Conservation (phyloP, 2,113 vertebrate species). For the Ptychochromis oligacanthus region DNA sequence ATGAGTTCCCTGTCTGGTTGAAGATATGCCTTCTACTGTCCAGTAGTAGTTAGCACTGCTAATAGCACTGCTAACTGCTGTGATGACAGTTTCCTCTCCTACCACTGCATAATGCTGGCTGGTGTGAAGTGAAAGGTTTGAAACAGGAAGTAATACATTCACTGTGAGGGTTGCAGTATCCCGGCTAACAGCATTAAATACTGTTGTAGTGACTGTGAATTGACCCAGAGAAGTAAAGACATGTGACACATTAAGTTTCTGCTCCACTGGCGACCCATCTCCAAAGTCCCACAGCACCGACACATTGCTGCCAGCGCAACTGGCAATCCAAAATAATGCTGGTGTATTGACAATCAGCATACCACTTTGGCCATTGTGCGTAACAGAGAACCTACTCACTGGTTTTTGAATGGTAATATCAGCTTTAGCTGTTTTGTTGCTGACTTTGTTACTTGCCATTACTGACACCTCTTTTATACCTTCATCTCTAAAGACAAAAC, state of each 20-base stretch:
- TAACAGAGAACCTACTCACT: conserved; percentile 61
- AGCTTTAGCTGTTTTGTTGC: conserved; percentile 59
- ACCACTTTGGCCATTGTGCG: conserved; percentile 37
- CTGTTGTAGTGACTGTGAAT: conserved; percentile 68
- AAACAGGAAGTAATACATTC: conserved; percentile 68
- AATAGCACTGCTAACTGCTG: conserved; percentile 58
- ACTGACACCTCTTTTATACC: conserved; percentile 73
- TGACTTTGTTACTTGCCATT: conserved; percentile 72
- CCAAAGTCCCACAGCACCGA: conserved; percentile 82
- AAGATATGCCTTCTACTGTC: conserved; percentile 62
- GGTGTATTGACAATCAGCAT: conserved; percentile 60
- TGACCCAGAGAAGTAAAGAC: conserved; percentile 68
- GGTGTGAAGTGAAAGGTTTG: conserved; percentile 61
- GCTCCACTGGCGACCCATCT: conserved; percentile 63
- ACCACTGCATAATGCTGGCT: conserved; percentile 51
- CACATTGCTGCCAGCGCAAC: conserved; percentile 62
- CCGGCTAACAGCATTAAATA: conserved; percentile 75
- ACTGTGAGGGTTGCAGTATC: conserved; percentile 52
- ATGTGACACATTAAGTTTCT: conserved; percentile 66
- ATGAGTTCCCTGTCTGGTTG: conserved; percentile 48
- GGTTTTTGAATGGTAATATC: conserved; percentile 68
- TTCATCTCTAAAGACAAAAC: conserved; percentile 74
- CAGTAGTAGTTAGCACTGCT: conserved; percentile 72
- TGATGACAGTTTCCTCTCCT: conserved; percentile 69
- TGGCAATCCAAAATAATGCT: conserved; percentile 67